These are phyloP conservation scores for Empis livida DNA, from an alignment of 2,888 invertebrate genomes.

Conservation along the genomic window DNA sequence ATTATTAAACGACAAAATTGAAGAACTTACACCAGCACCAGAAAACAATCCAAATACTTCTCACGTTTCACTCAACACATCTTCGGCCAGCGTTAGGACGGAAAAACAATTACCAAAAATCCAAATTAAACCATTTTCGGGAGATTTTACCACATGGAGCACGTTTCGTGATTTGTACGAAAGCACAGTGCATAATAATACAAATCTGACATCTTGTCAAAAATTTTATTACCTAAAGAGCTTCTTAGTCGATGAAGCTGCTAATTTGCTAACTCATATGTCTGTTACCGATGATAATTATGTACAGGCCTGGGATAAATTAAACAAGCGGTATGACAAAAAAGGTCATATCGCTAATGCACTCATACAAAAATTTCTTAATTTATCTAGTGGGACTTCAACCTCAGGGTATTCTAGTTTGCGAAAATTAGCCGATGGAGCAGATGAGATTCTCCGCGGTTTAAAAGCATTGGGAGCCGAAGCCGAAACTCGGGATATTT, in stretches of 20 bases:
- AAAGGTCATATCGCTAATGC: conserved; percentile 6
- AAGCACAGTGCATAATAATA: too few species aligned
- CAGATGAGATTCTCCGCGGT: too few species aligned
- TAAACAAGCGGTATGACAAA: conserved; percentile 9
- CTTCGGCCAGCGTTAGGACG: too few species aligned
- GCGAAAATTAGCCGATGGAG: not conserved
- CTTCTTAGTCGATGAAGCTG: conserved; percentile 9
- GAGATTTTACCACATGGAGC: conserved; percentile 12
- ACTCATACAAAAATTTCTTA: conserved; percentile 7
- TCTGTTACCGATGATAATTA: conserved; percentile 10
- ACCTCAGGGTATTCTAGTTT: not conserved
- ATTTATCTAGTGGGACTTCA: conserved; percentile 3
- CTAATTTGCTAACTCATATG: conserved; percentile 10
- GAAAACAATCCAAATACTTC: too few species aligned
- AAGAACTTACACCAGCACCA: too few species aligned
- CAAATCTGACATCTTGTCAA: conserved; percentile 9
- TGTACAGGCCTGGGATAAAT: conserved; percentile 9
- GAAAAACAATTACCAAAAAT: conserved; percentile 19
- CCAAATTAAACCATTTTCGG: conserved; percentile 7
- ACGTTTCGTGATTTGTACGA: conserved; percentile 10
- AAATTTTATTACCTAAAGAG: conserved; percentile 12
- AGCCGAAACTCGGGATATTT: too few species aligned
- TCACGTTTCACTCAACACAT: too few species aligned
- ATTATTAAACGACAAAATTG: too few species aligned
- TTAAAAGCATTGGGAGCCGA: too few species aligned